Evolutionary conservation across 2,888 invertebrate species (phyloP).

Genomic region (Sturmia bella): DNA sequence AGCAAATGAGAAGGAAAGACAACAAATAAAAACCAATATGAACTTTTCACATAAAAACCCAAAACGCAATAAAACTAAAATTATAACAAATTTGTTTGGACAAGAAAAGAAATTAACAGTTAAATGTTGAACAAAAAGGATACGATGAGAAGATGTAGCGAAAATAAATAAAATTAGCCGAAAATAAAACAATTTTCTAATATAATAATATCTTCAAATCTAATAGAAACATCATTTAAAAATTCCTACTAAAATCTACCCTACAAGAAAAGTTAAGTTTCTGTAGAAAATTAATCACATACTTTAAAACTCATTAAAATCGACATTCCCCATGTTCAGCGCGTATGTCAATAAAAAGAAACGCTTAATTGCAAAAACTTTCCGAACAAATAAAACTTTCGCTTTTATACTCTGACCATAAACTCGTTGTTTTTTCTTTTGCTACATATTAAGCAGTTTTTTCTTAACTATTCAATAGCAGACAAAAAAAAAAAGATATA

Average conservation of each 20-base stretch:
- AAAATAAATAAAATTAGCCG: not conserved
- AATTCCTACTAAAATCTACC: too few relatives aligned
- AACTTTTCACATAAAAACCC: slow-evolving; percentile 46
- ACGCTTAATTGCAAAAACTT: slow-evolving; percentile 64
- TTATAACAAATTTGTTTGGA: slow-evolving; percentile 36
- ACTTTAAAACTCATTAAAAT: not conserved
- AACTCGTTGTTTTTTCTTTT: slow-evolving; percentile 7
- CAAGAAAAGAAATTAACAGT: slow-evolving; percentile 30
- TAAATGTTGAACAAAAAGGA: not conserved
- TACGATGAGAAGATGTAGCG: not conserved
- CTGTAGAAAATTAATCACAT: not conserved
- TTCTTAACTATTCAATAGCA: not conserved
- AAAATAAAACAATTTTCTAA: too few relatives aligned
- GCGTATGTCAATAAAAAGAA: slow-evolving; percentile 18
- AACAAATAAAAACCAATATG: slow-evolving; percentile 3
- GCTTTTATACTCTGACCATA: not conserved
- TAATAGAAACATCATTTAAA: too few relatives aligned
- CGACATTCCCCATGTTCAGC: not conserved
- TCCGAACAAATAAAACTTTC: slow-evolving; percentile 51
- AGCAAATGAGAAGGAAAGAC: not conserved
- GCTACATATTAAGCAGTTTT: slow-evolving; percentile 16
- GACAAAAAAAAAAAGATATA: not conserved
- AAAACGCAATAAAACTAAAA: slow-evolving; percentile 20
- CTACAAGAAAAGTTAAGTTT: too few relatives aligned
- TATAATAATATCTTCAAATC: too few relatives aligned